Percentiles rank a stretch among this genome's conserved stretches.
Evolutionary conservation across 2,888 invertebrate species (phyloP).

Genomic region (Falcaria lacertinaria): DNA sequence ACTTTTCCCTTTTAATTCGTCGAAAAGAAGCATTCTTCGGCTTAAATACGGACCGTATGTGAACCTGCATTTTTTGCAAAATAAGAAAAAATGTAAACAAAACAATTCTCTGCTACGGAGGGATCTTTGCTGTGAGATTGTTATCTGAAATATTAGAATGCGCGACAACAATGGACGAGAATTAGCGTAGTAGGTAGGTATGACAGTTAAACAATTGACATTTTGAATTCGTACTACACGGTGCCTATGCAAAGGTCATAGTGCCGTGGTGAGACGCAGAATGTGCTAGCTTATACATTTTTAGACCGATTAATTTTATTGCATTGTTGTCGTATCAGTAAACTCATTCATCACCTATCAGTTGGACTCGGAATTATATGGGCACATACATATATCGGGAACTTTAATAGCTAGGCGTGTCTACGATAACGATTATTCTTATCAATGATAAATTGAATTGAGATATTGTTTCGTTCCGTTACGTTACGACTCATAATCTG

Average conservation of each 20-base stretch:
- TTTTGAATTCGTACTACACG: slow-evolving; percentile 22
- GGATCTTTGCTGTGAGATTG: slow-evolving; percentile 28
- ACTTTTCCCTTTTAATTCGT: slow-evolving; percentile 52
- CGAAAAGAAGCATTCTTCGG: slow-evolving; percentile 51
- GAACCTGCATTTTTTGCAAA: slow-evolving; percentile 39
- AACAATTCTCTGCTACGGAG: slow-evolving; percentile 51
- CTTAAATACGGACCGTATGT: slow-evolving; percentile 41
- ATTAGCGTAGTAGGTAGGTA: slow-evolving; percentile 2
- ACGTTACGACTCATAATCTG: too few species aligned
- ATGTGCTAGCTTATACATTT: slow-evolving; percentile 13
- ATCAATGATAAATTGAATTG: too few species aligned
- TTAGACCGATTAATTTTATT: too few species aligned
- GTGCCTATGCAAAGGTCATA: slow-evolving; percentile 25
- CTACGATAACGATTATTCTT: too few species aligned
- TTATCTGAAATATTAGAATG: slow-evolving; percentile 27
- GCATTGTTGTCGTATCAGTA: too few species aligned
- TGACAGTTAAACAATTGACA: slow-evolving; percentile 19
- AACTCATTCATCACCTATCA: too few species aligned
- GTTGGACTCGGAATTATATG: too few species aligned
- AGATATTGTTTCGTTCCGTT: too few species aligned
- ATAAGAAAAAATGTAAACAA: slow-evolving; percentile 73
- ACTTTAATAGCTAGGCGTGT: too few species aligned
- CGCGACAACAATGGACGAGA: slow-evolving; percentile 25
- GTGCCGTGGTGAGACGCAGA: slow-evolving; percentile 25
- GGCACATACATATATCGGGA: too few species aligned